Evolutionary conservation across 2,888 invertebrate genomes (phyloP).

Genomic region (Athalia rosae): DNA sequence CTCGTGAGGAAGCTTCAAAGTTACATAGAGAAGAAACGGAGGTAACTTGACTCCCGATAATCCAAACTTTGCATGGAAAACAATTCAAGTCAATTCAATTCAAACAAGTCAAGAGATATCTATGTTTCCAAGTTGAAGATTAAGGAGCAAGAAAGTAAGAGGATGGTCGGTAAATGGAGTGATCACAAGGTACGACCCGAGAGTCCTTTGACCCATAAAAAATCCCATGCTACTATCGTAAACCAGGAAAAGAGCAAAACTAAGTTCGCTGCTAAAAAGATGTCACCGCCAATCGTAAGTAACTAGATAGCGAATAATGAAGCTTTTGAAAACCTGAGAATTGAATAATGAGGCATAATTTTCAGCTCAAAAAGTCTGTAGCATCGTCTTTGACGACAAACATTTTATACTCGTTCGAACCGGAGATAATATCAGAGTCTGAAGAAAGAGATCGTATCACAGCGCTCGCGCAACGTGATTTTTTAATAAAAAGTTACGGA

Average conservation of each 20-base stretch:
- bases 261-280: slow-evolving; percentile 67
- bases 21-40: slow-evolving; percentile 82
- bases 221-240: slow-evolving; percentile 18
- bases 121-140: slow-evolving; percentile 55
- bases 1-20: slow-evolving; percentile 84
- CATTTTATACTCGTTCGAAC: slow-evolving; percentile 78
- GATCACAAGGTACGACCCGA: slow-evolving; percentile 61
- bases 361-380: slow-evolving; percentile 21
- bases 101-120: background rate
- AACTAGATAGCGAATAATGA: slow-evolving; percentile 30
- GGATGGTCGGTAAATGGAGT: slow-evolving; percentile 58
- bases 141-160: slow-evolving; percentile 61
- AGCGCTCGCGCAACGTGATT: slow-evolving; percentile 81
- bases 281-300: slow-evolving; percentile 61
- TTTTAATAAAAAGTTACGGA: slow-evolving; percentile 82
- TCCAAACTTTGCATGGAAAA: background rate
- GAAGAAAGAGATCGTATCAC: slow-evolving; percentile 84
- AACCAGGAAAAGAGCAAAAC: slow-evolving; percentile 67
- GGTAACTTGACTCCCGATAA: slow-evolving; percentile 65
- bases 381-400: slow-evolving; percentile 49
- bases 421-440: slow-evolving; percentile 80
- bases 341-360: slow-evolving; percentile 76
- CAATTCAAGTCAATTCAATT: background rate
- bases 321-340: slow-evolving; percentile 68
- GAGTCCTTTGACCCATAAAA: slow-evolving; percentile 53